Conservation (phyloP, 2,797 vertebrate genomes). For the Carapus acus region DNA sequence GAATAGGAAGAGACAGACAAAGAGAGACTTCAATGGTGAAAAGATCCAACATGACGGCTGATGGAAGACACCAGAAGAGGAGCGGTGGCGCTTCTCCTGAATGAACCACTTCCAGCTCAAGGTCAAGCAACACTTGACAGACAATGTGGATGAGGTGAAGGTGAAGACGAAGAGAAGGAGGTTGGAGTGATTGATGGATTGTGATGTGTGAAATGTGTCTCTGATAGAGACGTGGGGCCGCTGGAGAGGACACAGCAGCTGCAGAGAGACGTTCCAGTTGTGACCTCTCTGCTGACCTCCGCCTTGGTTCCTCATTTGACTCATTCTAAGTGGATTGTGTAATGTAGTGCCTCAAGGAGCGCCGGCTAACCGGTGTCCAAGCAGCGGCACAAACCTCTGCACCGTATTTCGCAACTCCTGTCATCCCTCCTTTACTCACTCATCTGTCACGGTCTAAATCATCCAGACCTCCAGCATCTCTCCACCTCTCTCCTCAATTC, state of each 20-base stretch:
- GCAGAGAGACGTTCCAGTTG: constrained; percentile 48
- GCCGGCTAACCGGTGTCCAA: constrained; percentile 34
- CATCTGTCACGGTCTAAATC: background rate
- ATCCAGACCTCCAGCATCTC: constrained; percentile 3
- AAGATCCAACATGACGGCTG: background rate
- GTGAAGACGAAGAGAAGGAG: constrained; percentile 4
- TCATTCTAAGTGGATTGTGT: constrained; percentile 39
- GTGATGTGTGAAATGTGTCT: no score
- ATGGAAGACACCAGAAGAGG: constrained; percentile 6
- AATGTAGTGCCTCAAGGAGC: constrained; percentile 24
- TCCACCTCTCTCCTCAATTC: background rate
- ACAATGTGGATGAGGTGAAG: background rate
- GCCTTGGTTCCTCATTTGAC: constrained; percentile 20
- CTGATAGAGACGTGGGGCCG: background rate
- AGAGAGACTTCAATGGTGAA: background rate
- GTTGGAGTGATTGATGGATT: background rate
- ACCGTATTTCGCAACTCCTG: constrained; percentile 34
- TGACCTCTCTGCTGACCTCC: constrained; percentile 31
- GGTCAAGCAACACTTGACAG: background rate
- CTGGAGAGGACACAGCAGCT: constrained; percentile 31
- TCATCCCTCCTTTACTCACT: background rate
- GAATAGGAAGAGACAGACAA: background rate
- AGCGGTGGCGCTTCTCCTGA: constrained; percentile 11
- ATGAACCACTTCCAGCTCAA: background rate
- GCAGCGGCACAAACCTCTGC: constrained; percentile 25